Evolutionary conservation across 2,888 invertebrate genomes (phyloP).

Genomic region (Ochlodes sylvanus): DNA sequence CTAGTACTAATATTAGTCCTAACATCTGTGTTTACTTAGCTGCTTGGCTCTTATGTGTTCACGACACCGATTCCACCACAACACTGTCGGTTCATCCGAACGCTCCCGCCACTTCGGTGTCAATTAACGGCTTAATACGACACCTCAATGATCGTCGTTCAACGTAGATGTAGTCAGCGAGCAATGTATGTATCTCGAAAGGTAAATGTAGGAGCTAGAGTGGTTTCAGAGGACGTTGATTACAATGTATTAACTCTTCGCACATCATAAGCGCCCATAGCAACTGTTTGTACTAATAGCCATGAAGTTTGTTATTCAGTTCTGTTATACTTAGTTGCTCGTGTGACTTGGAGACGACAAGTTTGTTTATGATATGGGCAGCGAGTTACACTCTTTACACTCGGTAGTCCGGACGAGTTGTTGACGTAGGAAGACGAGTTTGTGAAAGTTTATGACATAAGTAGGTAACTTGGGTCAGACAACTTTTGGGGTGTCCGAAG

Average conservation of each 20-base stretch:
- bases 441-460: no score
- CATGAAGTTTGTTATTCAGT: slow-evolving; percentile 33
- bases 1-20: slow-evolving; percentile 39
- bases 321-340: slow-evolving; percentile 17
- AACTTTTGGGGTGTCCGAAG: no score
- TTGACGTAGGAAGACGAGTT: no score
- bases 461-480: no score
- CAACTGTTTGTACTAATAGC: slow-evolving; percentile 29
- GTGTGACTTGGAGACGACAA: slow-evolving; percentile 15
- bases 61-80: slow-evolving; percentile 27
- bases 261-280: slow-evolving; percentile 37
- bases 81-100: not conserved
- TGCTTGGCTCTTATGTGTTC: slow-evolving; percentile 35
- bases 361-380: slow-evolving; percentile 17
- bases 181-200: slow-evolving; percentile 8
- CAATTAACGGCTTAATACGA: not conserved
- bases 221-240: slow-evolving; percentile 8
- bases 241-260: slow-evolving; percentile 34
- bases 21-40: slow-evolving; percentile 39
- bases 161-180: not conserved
- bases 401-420: not conserved
- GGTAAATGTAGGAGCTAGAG: not conserved
- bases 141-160: not conserved
- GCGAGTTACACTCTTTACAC: not conserved
- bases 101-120: not conserved